These are phyloP conservation scores for Ormyrus rosae DNA, from an alignment of 2,888 invertebrate genomes.

Conservation along the genomic window DNA sequence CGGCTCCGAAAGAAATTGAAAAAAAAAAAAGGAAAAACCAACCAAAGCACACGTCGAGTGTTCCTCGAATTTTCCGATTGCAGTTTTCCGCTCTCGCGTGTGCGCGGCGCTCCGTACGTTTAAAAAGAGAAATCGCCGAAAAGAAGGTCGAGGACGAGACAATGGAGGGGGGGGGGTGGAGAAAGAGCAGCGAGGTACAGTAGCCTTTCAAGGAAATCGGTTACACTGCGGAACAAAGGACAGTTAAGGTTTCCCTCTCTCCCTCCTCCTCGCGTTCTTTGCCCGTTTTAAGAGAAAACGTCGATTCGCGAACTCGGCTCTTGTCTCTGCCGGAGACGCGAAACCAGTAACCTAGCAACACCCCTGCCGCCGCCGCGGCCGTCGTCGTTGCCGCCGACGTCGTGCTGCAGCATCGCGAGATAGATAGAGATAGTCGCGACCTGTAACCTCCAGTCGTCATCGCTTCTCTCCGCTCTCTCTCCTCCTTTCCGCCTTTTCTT, in stretches of 20 bases:
- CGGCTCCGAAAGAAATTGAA: slow-evolving; percentile 3
- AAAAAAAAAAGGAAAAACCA: slow-evolving; percentile 9
- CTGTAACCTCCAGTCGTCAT: slow-evolving; percentile 53
- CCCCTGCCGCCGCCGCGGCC: slow-evolving; percentile 61
- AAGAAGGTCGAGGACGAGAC: slow-evolving; percentile 57
- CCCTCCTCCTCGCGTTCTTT: slow-evolving; percentile 52
- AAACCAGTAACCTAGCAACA: slow-evolving; percentile 73
- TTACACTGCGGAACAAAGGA: slow-evolving; percentile 60
- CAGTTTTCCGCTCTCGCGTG: slow-evolving; percentile 23
- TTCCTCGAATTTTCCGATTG: slow-evolving; percentile 30
- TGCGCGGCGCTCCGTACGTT: slow-evolving; percentile 2
- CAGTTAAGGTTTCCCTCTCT: slow-evolving; percentile 58
- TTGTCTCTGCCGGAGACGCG: slow-evolving; percentile 59
- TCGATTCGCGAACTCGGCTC: slow-evolving; percentile 55
- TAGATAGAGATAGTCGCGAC: slow-evolving; percentile 27
- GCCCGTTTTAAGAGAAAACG: slow-evolving; percentile 59
- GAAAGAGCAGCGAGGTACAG: not conserved
- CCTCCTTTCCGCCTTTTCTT: slow-evolving; percentile 57
- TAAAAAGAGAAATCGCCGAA: slow-evolving; percentile 48
- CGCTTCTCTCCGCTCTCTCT: slow-evolving; percentile 20
- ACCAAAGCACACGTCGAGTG: not conserved
- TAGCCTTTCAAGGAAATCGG: slow-evolving; percentile 58
- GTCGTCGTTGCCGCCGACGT: not conserved
- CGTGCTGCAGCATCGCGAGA: slow-evolving; percentile 14
- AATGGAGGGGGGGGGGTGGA: slow-evolving; percentile 13